These are phyloP conservation scores for Chrysolina haemoptera DNA, from an alignment of 2,888 invertebrate species.

Conservation along the genomic window DNA sequence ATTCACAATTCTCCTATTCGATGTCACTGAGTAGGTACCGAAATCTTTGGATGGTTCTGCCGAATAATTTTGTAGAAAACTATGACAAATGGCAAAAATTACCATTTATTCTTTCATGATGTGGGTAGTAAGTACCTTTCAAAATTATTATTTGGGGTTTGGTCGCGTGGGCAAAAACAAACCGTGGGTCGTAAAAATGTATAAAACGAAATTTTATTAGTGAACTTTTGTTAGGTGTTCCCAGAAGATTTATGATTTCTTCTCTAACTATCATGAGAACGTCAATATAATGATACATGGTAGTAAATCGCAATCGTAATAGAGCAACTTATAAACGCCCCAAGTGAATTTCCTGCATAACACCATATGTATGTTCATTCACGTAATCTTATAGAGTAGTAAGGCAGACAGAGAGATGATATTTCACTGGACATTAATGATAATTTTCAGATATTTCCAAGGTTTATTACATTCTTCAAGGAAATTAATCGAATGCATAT, in stretches of 20 bases:
- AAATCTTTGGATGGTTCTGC: background rate
- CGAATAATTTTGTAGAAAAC: constrained; percentile 1
- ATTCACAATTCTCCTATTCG: no score
- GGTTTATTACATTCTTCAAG: no score
- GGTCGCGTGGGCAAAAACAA: constrained; percentile 9
- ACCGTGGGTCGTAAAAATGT: constrained; percentile 5
- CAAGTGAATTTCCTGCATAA: no score
- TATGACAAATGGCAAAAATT: background rate
- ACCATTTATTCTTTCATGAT: background rate
- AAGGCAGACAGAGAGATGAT: no score
- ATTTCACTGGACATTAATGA: no score
- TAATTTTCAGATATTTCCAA: no score
- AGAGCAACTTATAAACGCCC: no score
- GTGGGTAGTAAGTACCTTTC: constrained; percentile 10
- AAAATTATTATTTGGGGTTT: background rate
- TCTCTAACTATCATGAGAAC: background rate
- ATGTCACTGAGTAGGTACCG: background rate
- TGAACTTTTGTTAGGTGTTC: background rate
- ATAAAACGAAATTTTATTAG: background rate
- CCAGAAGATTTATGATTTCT: background rate
- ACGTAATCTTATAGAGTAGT: no score
- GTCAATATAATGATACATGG: background rate
- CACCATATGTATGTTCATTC: no score
- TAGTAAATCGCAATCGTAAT: no score
- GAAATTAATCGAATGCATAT: no score